A percentile compares a stretch with the other conserved stretches of the same genome.
Conservation (phyloP, 2,797 vertebrate genomes). For the Odontamblyopus rebecca region DNA sequence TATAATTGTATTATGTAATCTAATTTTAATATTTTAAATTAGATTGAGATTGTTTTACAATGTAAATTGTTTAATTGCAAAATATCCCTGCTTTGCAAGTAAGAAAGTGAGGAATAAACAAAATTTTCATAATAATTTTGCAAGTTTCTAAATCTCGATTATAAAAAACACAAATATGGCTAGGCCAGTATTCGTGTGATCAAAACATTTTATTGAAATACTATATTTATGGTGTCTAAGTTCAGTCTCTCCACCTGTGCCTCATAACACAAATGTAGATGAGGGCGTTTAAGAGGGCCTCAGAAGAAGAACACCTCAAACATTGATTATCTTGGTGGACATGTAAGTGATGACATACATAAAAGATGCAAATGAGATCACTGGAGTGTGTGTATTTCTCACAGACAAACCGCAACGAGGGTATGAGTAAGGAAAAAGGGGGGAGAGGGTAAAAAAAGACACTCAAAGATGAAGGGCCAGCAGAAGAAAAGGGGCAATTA, state of each 20-base stretch:
- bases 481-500: constrained; percentile 84
- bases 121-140: too few relatives aligned
- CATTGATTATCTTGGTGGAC: background rate
- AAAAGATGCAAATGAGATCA: background rate
- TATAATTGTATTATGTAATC: too few relatives aligned
- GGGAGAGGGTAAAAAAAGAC: constrained; percentile 40
- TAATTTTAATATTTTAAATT: too few relatives aligned
- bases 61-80: too few relatives aligned
- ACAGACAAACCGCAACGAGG: constrained; percentile 23
- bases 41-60: too few relatives aligned
- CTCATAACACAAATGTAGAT: background rate
- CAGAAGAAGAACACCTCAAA: background rate
- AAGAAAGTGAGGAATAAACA: too few relatives aligned
- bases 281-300: too few relatives aligned
- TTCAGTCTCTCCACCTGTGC: background rate
- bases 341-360: background rate
- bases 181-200: background rate
- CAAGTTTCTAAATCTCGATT: too few relatives aligned
- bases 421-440: constrained; percentile 35
- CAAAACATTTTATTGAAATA: background rate
- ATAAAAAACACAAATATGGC: too few relatives aligned
- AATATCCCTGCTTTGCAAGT: too few relatives aligned
- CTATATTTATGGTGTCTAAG: background rate
- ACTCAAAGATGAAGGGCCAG: constrained; percentile 78
- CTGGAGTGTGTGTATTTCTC: background rate